Conservation (phyloP, 2,113 vertebrate species). For the Natator depressus region DNA sequence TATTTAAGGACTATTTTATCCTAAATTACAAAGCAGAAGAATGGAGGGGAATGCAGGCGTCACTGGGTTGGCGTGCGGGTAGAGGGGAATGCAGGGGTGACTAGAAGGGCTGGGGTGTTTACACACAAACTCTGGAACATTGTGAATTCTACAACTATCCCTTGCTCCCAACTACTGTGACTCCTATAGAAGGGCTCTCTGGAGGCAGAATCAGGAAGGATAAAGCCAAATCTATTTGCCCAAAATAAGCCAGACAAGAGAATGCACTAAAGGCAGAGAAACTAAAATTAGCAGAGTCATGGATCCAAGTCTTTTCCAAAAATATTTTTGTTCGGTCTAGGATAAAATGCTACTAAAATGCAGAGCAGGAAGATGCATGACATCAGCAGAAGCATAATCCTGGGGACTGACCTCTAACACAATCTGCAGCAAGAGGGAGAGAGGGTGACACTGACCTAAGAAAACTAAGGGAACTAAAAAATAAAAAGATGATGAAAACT, state of each 20-base stretch:
- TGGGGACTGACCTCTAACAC: background rate
- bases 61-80: background rate
- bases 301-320: background rate
- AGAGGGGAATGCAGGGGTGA: background rate
- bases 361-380: background rate
- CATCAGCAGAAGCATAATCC: background rate
- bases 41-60: background rate
- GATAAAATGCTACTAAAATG: background rate
- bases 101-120: background rate
- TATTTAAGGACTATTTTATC: background rate
- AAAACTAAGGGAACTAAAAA: background rate
- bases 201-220: background rate
- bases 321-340: background rate
- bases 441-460: background rate
- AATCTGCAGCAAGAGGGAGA: conserved; percentile 2
- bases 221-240: background rate
- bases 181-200: background rate
- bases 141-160: too few species aligned
- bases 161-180: background rate
- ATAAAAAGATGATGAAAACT: conserved; percentile 47
- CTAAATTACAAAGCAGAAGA: background rate
- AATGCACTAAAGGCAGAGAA: background rate
- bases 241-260: background rate
- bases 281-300: background rate
- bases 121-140: background rate